These are phyloP conservation scores for Myzus persicae DNA, from an alignment of 1,140 invertebrate genomes.

Conservation along the genomic window DNA sequence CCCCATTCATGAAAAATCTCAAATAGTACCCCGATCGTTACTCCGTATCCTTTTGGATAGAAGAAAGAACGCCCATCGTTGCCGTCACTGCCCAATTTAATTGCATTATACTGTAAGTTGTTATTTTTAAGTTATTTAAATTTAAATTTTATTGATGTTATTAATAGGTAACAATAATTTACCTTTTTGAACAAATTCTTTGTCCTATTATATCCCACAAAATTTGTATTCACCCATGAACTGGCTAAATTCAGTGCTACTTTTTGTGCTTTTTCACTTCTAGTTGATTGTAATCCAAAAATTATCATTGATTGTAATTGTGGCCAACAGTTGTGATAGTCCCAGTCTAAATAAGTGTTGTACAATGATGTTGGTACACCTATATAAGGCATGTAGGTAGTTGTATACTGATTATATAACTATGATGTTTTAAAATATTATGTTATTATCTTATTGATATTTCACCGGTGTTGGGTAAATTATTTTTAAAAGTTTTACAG, in stretches of 20 bases:
- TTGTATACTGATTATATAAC: not conserved
- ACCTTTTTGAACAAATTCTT: conserved; percentile 86
- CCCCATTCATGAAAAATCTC: conserved; percentile 77
- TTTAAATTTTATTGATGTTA: not conserved
- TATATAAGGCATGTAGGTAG: not conserved
- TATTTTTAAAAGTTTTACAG: not conserved
- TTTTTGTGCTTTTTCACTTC: conserved; percentile 65
- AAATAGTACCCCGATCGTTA: conserved; percentile 89
- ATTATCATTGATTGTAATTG: conserved; percentile 75
- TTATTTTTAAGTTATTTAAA: not conserved
- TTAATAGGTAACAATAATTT: conserved; percentile 55
- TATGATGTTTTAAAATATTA: not conserved
- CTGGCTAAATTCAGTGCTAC: conserved; percentile 68
- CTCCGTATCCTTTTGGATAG: conserved; percentile 92
- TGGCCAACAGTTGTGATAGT: conserved; percentile 86
- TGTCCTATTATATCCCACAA: conserved; percentile 66
- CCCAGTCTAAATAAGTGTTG: conserved; percentile 84
- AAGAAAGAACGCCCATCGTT: conserved; percentile 79
- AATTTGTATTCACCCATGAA: conserved; percentile 71
- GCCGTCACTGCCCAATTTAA: conserved; percentile 68
- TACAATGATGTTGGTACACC: conserved; percentile 77
- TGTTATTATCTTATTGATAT: not conserved
- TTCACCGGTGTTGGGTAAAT: not conserved
- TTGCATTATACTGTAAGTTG: conserved; percentile 74
- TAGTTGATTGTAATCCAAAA: conserved; percentile 68